phyloP scores from a whole-genome alignment of 2,797 vertebrate genomes.

The Myiotriccus ornatus region DNA sequence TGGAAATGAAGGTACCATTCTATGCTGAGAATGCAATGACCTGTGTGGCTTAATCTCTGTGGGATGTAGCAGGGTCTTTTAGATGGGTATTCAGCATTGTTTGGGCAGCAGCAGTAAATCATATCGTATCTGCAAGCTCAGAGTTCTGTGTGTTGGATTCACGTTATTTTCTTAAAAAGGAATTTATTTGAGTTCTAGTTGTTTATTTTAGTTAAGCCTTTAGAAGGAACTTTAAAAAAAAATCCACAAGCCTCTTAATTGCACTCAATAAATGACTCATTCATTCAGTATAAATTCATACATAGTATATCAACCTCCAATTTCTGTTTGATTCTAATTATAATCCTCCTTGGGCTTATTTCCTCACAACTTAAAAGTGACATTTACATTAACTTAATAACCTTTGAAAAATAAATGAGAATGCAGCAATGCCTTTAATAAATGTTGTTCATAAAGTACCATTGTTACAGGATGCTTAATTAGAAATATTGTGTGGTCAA shows the following conservation, averaged over 20 bases:
- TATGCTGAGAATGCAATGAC: background rate
- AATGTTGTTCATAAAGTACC: constrained; percentile 41
- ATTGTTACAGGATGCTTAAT: constrained; percentile 40
- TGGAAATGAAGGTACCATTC: background rate
- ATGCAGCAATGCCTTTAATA: constrained; percentile 27
- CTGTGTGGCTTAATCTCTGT: background rate
- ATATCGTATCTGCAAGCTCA: background rate
- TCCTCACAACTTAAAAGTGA: constrained; percentile 41
- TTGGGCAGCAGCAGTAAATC: background rate
- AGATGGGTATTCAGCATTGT: background rate
- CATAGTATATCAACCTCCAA: constrained; percentile 17
- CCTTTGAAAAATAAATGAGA: constrained; percentile 40
- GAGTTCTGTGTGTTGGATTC: background rate
- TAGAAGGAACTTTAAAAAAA: background rate
- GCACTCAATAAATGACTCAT: background rate
- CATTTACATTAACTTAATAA: constrained; percentile 57
- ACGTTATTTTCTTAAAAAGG: background rate
- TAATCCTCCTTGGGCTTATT: constrained; percentile 47
- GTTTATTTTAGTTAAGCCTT: constrained; percentile 17
- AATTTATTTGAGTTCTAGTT: background rate
- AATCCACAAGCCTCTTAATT: background rate
- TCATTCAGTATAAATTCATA: constrained; percentile 30
- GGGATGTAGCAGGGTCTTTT: background rate
- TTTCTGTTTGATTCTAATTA: constrained; percentile 57
- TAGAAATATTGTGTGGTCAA: constrained; percentile 41